Evolutionary conservation across 2,888 invertebrate species (phyloP), one percentile per base, ranked within the genome.

Genomic region (Cryptocephalus primarius): DNA sequence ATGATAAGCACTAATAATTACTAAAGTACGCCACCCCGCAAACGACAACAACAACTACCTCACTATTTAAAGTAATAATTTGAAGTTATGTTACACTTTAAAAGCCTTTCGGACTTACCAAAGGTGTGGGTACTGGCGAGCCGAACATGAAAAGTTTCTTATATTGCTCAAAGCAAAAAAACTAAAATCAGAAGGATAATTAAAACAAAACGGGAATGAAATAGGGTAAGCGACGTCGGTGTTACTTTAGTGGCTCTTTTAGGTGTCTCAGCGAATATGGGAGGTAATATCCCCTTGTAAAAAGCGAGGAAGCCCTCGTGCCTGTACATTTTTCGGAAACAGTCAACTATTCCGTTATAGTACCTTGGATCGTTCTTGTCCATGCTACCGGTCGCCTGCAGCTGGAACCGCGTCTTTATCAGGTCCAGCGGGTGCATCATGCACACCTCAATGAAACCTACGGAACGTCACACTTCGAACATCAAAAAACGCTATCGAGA

Each of bases 371-470:
- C 74, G 52, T 70, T 70, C 39, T 60, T 55, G 44, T 62, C 60
- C 52, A 66, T 52, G 22, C 53, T 58, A 54, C 70, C 70, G 46
- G 69, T 70, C 10, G 72, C 72, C 69, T 88, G 88, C 42, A 90
- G 71, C 70, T 90, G 90, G 56, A 89, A 78, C 57, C 95, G 77
- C 1, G 95, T 95, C 73, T 95, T 95, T 2, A 95, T 82, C 49
- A 95, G 76, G 71, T 95, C 95, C 65, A 95, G 72, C 1, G 95
- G 95, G 72, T 95, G 94, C 94, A 95, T 95, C 44, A 94, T 83
- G 67, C 89, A 91, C 50, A 94, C 91, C 77, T 95, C 94, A 42
- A 93, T 80, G 70, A 95, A 92, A 36, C 85, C 85, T 76, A 12
- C 12, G 11, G 36, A 4, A 22, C 6, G 6, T 36, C 12, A 4